Base-by-base conservation (phyloP, 2,888 invertebrate genomes). In the Galerucella nymphaeae region DNA sequence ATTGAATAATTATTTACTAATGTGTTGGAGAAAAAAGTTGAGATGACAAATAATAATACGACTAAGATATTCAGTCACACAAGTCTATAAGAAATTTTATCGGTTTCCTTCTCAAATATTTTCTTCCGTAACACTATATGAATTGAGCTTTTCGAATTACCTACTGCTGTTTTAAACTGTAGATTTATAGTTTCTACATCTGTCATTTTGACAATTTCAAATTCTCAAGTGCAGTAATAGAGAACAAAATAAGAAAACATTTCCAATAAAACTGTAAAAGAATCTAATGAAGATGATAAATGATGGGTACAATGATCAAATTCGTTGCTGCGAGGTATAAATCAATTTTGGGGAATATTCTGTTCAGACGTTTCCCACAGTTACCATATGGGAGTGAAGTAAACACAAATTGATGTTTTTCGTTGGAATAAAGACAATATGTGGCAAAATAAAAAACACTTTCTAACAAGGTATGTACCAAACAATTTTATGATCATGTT, bases 131-230 rank as follows among this genome's bases (percentile, higher is more conserved):
- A 38, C 30, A 9, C 30, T 9, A 9, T 38, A 9, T 38, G 30
- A 38, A 38, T 5, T 38, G 1, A 23, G 23, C 59, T 23, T 59
- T 59, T 59, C 9, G 1, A 59, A 59, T n/a, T 1, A 23, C n/a
- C n/a, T n/a, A n/a, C 11, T 38, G 58, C 10, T 38, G 14, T 18
- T 14, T 10, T 20, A 23, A 23, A 4, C 8, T 57, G 55, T 14
- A 58, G 20, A 55, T 16, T n/a, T 18, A 16, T 30, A 11, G 14
- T 16, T 14, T 30, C 6, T 23, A 59, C 14, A 59, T 38, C 5
- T 59, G 59, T 30, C 59, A 30, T 6, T 59, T 38, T 30, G 59
- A 59, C 59, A 59, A 23, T 59, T 59, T 13, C 30, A 59, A 59
- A 59, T 53, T 53, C 18, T 16, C 3, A n/a, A 59, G 59, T 23